Evolutionary conservation across 2,113 vertebrate genomes (phyloP), one percentile per base, ranked within the genome.

Genomic region (Gymnarchus niloticus): DNA sequence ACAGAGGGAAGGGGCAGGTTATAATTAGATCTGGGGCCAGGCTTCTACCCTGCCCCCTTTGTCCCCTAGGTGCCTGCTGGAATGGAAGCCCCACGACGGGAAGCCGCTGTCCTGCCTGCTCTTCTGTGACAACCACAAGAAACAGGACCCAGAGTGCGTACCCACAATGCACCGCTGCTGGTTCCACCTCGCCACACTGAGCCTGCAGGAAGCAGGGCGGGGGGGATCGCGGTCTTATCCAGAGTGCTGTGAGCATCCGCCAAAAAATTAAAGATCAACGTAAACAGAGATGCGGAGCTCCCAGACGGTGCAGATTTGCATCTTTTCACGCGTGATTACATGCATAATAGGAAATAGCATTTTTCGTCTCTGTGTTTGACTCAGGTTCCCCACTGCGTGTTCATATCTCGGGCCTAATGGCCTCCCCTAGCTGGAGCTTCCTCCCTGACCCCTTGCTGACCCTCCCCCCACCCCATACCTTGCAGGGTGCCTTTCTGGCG

Each of bases 71-170:
- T 99, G 98, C 93, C 96, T 99, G 14, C 98, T 99, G 10, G 98
- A 99, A 81, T 94, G 98, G 95, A 96, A 96, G 51, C 98, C 98
- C 56, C 98, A 99, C 12, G 95, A 96, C 54, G 97, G 97, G 5
- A 93, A 93, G 1, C 97, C 98, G 49, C 95, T 99, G 21, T 99
- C 98, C 86, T 99, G 98, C 88, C 94, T 99, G 80, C 94, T 99
- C 0, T 99, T 99, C 89, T 99, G 98, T 91, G 98, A 99, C 91
- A 98, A 99, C 93, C 98, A 99, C 92, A 99, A 99, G 89, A 96
- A 98, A 77, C 97, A 99, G 93, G 98, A 99, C 88, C 97, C 97
- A 54, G 98, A 99, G 98, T 99, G 90, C 96, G 98, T 96, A 49
- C n/a, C 81, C 48, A 41, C 59, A 19, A 19, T 17, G 25, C 17